phyloP scores from a whole-genome alignment of 2,888 invertebrate species.

The Drosophila acutilabella region DNA sequence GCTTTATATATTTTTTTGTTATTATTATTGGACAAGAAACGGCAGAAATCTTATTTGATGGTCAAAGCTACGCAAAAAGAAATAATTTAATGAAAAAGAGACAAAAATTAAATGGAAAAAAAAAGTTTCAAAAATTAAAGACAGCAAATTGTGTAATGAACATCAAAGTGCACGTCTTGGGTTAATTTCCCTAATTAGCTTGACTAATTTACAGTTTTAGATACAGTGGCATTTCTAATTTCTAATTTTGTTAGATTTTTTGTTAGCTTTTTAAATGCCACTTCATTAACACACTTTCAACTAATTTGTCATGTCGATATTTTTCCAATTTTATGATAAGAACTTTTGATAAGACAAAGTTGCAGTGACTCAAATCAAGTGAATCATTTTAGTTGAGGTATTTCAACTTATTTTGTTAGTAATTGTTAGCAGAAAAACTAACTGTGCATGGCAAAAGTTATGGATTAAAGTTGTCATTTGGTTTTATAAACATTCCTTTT shows the following conservation, averaged over 20 bases:
- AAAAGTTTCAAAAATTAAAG: conserved; percentile 29
- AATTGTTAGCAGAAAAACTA: not conserved
- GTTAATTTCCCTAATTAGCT: conserved; percentile 19
- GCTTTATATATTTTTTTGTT: conserved; percentile 45
- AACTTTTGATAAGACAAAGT: conserved; percentile 15
- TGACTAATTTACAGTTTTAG: conserved; percentile 35
- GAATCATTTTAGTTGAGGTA: conserved; percentile 3
- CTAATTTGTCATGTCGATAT: conserved; percentile 19
- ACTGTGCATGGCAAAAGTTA: not conserved
- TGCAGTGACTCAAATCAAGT: conserved; percentile 4
- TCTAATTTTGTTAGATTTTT: not conserved
- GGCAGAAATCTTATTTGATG: conserved; percentile 53
- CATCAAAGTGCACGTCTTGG: conserved; percentile 38
- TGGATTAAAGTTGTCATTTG: no score
- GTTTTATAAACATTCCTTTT: no score
- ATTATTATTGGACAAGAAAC: conserved; percentile 18
- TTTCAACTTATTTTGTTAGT: not conserved
- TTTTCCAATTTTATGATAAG: conserved; percentile 20
- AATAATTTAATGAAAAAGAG: conserved; percentile 6
- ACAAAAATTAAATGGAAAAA: conserved; percentile 4
- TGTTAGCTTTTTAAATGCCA: conserved; percentile 3
- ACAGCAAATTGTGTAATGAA: conserved; percentile 49
- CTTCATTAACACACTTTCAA: conserved; percentile 24
- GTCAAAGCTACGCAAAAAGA: conserved; percentile 33
- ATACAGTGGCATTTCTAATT: not conserved